Conservation (phyloP, 2,113 vertebrate genomes). For the Prietella phreatophila region DNA sequence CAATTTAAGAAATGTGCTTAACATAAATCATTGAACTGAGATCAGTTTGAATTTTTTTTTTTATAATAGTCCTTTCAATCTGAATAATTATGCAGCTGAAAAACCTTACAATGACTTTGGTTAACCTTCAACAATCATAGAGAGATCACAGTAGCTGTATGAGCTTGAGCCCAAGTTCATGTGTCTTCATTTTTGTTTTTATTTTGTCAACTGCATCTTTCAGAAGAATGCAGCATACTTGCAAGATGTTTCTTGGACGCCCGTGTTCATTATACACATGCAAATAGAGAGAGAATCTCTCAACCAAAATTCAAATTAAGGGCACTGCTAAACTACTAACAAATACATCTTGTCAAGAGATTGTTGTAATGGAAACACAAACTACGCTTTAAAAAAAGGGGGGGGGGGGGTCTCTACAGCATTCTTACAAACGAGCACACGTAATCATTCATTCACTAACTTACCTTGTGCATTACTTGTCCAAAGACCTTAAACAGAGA, state of each 20-base stretch:
- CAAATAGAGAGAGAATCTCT: neutral
- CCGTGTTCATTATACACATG: neutral
- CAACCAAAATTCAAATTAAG: neutral
- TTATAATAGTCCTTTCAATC: neutral
- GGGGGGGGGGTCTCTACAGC: neutral
- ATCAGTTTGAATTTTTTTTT: neutral
- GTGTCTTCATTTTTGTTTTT: neutral
- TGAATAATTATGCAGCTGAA: neutral
- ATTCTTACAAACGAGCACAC: neutral
- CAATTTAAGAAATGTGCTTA: too few species aligned
- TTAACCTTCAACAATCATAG: neutral
- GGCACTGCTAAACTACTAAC: neutral
- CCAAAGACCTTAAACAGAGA: conserved; percentile 37
- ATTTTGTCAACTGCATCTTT: neutral
- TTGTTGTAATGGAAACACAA: neutral
- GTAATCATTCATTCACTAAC: neutral
- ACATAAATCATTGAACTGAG: too few species aligned
- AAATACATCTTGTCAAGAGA: neutral
- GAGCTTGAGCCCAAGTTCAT: neutral
- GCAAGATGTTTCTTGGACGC: neutral
- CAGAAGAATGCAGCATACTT: neutral
- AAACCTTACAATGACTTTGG: neutral
- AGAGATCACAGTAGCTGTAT: neutral
- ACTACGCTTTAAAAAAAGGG: too few species aligned
- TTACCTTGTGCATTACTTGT: conserved; percentile 56